Evolutionary conservation across 1,140 invertebrate genomes (phyloP).

Genomic region (Apocrypta bakeri): DNA sequence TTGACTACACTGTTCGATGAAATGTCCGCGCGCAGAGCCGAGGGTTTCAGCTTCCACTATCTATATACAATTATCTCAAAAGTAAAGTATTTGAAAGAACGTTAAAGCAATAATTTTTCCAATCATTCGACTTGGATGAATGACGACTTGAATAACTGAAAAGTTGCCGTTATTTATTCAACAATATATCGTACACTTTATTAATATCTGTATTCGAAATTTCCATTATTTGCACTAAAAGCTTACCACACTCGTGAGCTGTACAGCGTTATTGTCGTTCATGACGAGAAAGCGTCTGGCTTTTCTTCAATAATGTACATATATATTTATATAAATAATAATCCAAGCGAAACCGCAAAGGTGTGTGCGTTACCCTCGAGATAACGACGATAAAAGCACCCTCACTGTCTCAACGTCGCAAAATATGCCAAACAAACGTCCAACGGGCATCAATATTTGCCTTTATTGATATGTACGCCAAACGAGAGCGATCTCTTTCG

Average conservation of each 20-base stretch:
- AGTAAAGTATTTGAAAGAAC: too few species aligned
- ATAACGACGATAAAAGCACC: background rate
- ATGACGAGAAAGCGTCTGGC: background rate
- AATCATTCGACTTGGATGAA: too few species aligned
- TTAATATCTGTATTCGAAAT: too few species aligned
- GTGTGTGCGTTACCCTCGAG: background rate
- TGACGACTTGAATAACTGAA: too few species aligned
- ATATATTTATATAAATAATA: too few species aligned
- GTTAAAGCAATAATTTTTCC: too few species aligned
- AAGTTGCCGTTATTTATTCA: too few species aligned
- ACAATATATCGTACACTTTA: background rate
- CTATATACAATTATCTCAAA: too few species aligned
- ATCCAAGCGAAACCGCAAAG: background rate
- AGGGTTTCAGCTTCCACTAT: too few species aligned
- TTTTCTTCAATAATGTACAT: background rate
- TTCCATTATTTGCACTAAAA: background rate
- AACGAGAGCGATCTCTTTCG: background rate
- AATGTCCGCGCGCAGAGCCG: too few species aligned
- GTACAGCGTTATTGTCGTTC: conserved; percentile 20
- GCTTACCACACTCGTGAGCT: conserved; percentile 43
- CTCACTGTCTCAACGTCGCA: background rate
- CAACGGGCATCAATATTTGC: background rate
- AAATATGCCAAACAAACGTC: background rate
- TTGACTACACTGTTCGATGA: too few species aligned
- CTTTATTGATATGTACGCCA: background rate